Evolutionary conservation across 2,113 vertebrate species (phyloP).

Genomic region (Myotis davidii): DNA sequence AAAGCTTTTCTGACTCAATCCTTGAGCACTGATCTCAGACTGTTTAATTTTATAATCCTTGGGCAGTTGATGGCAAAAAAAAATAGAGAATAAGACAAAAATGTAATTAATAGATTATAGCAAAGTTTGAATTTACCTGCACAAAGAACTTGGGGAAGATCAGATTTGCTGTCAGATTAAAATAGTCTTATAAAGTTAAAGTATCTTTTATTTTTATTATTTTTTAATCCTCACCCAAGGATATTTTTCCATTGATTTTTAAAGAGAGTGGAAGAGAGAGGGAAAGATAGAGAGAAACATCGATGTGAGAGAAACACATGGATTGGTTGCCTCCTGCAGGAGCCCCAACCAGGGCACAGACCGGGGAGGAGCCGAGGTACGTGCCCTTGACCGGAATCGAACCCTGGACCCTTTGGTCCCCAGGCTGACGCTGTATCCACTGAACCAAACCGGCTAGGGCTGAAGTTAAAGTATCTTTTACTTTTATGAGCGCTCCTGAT

Average conservation of each 20-base stretch:
- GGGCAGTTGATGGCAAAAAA: background rate
- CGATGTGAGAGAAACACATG: too few relatives aligned
- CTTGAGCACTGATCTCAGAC: constrained; percentile 44
- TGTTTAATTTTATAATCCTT: constrained; percentile 41
- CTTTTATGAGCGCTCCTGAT: background rate
- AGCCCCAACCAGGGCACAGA: too few relatives aligned
- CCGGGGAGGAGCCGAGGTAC: too few relatives aligned
- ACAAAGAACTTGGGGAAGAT: constrained; percentile 12
- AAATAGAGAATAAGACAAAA: constrained; percentile 32
- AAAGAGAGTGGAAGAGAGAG: too few relatives aligned
- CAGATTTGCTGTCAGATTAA: background rate
- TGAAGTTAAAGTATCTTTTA: background rate
- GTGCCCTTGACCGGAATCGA: too few relatives aligned
- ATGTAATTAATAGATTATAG: constrained; percentile 40
- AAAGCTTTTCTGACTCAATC: constrained; percentile 47
- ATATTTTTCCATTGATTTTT: too few relatives aligned
- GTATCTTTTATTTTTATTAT: background rate
- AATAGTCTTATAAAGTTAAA: background rate
- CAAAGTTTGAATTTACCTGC: background rate
- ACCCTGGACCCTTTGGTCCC: too few relatives aligned
- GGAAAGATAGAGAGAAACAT: too few relatives aligned
- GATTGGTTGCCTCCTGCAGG: too few relatives aligned
- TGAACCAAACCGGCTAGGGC: too few relatives aligned
- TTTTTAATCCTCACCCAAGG: too few relatives aligned
- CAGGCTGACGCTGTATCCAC: too few relatives aligned